These are phyloP conservation scores for Ennomos fuscantarius DNA, from an alignment of 2,888 invertebrate genomes.

Conservation along the genomic window DNA sequence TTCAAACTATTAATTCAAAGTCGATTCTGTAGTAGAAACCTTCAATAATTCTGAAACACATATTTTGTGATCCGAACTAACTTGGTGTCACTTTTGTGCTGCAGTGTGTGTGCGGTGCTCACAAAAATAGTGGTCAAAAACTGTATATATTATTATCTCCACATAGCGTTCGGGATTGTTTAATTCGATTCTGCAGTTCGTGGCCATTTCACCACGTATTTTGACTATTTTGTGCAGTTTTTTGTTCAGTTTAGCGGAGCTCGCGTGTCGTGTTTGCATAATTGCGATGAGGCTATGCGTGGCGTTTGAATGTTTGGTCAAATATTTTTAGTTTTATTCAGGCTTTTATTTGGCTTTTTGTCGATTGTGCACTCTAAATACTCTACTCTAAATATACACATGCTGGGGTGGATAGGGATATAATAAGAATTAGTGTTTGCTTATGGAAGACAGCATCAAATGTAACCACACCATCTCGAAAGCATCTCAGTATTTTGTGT, in stretches of 20 bases:
- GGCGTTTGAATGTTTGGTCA: constrained; percentile 1
- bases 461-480: no score
- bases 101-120: not conserved
- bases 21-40: no score
- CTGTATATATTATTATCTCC: not conserved
- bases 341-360: no score
- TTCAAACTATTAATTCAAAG: no score
- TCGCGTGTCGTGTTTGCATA: constrained; percentile 15
- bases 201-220: constrained; percentile 15
- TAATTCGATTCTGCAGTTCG: constrained; percentile 30
- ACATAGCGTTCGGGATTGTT: constrained; percentile 17
- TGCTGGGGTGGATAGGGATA: no score
- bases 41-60: no score
- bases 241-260: constrained; percentile 14
- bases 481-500: no score
- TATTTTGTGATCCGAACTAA: not conserved
- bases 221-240: constrained; percentile 21
- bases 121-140: constrained; percentile 13
- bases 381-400: not conserved
- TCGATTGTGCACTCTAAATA: no score
- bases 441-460: no score
- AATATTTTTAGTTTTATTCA: constrained; percentile 14
- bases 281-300: constrained; percentile 7
- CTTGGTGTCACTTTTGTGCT: not conserved
- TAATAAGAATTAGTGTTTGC: no score